Conservation (phyloP, 2,113 vertebrate genomes). For the Gasterosteus aculeatus region DNA sequence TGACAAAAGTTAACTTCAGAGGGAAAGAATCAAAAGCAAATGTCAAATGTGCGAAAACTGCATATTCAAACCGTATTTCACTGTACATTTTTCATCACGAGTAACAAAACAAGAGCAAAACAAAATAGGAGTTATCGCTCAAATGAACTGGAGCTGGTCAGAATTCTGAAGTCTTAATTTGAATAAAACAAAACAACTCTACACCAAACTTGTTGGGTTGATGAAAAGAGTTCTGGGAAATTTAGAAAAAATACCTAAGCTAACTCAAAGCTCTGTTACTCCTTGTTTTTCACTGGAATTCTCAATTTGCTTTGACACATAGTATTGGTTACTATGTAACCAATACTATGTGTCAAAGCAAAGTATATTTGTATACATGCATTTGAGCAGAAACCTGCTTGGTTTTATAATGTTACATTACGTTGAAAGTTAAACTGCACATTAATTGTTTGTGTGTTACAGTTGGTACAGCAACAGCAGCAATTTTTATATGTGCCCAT, state of each 20-base stretch:
- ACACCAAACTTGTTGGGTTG: background rate
- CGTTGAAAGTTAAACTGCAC: background rate
- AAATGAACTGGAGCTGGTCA: background rate
- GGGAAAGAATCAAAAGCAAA: background rate
- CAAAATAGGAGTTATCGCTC: background rate
- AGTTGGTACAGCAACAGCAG: background rate
- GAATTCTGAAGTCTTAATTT: background rate
- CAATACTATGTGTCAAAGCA: too few relatives aligned
- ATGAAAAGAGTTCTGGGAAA: slow-evolving; percentile 10
- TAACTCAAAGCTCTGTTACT: background rate
- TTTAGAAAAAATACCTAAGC: background rate
- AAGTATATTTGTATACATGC: background rate
- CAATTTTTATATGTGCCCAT: background rate
- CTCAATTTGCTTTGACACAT: background rate
- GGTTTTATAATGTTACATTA: background rate
- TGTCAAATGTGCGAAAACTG: background rate
- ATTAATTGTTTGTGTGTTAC: background rate
- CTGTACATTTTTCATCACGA: background rate
- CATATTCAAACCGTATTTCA: background rate
- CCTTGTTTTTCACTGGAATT: background rate
- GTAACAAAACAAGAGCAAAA: background rate
- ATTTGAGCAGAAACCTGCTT: background rate
- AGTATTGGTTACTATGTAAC: too few relatives aligned
- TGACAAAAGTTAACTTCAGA: background rate
- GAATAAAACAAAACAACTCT: background rate